A percentile compares a stretch with the other conserved stretches of the same genome.
Evolutionary conservation across 2,888 invertebrate genomes (phyloP).

Genomic region (Hyalella azteca): DNA sequence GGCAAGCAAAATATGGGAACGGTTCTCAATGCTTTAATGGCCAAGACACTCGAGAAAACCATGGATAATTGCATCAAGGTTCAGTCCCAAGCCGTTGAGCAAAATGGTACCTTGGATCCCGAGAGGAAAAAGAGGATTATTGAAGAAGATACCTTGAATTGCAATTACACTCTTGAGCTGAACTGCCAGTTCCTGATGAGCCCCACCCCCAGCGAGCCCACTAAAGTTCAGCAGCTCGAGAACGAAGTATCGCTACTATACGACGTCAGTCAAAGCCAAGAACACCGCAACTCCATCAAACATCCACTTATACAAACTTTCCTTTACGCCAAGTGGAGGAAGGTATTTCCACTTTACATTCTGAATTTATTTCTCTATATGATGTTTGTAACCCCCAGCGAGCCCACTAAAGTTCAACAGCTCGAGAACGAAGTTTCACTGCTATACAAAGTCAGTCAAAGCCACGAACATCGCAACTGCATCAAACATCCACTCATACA

Average conservation of each 20-base stretch:
- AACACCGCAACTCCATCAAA: constrained; percentile 44
- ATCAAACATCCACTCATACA: constrained; percentile 54
- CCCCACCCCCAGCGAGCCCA: constrained; percentile 20
- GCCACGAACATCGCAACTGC: constrained; percentile 41
- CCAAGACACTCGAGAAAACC: constrained; percentile 43
- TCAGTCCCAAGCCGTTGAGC: background rate
- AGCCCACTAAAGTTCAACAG: background rate
- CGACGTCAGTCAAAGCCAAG: constrained; percentile 47
- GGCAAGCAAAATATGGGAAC: constrained; percentile 20
- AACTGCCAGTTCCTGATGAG: constrained; percentile 52
- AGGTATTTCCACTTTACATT: constrained; percentile 47
- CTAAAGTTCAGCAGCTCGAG: background rate
- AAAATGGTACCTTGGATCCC: no score
- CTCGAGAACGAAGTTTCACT: constrained; percentile 44
- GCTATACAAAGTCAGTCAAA: constrained; percentile 49
- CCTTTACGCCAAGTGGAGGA: constrained; percentile 56
- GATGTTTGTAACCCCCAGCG: constrained; percentile 42
- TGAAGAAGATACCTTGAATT: constrained; percentile 39
- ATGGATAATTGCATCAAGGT: constrained; percentile 54
- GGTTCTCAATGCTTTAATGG: constrained; percentile 41
- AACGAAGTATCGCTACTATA: constrained; percentile 50
- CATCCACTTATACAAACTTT: constrained; percentile 53
- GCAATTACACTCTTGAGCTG: constrained; percentile 47
- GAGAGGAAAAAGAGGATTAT: no score
- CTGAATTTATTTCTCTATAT: constrained; percentile 47